These are phyloP conservation scores for Theodoxus fluviatilis DNA, from an alignment of 2,888 invertebrate genomes.

Conservation along the genomic window DNA sequence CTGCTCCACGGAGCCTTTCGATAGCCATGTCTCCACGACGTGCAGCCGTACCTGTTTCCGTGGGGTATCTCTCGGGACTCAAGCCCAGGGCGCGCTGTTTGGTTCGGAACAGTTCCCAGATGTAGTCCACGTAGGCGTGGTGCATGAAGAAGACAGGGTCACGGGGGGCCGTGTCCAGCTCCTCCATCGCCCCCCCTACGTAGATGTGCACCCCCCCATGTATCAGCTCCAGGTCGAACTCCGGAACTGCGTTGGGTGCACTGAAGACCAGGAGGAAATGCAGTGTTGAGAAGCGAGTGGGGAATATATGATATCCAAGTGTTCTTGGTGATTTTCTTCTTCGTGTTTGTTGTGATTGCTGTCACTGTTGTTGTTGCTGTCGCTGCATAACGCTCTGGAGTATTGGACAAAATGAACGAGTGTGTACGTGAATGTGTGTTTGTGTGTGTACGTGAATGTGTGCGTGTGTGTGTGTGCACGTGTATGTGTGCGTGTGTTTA, in stretches of 20 bases:
- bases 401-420: too few relatives aligned
- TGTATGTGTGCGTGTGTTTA: too few relatives aligned
- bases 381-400: too few relatives aligned
- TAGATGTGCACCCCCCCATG: conserved; percentile 53
- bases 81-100: conserved; percentile 31
- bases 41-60: background rate
- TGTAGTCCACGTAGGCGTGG: conserved; percentile 46
- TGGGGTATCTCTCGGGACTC: conserved; percentile 24
- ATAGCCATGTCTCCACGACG: background rate
- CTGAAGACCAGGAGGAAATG: too few relatives aligned
- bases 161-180: conserved; percentile 47
- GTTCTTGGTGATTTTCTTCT: background rate
- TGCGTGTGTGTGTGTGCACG: too few relatives aligned
- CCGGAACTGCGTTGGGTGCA: conserved; percentile 41
- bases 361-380: too few relatives aligned
- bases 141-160: conserved; percentile 52
- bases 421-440: too few relatives aligned
- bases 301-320: conserved; percentile 1
- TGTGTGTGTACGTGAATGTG: too few relatives aligned
- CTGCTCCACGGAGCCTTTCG: background rate
- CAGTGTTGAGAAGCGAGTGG: background rate
- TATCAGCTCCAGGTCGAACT: conserved; percentile 50
- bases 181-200: conserved; percentile 51
- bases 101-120: conserved; percentile 46
- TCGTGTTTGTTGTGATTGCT: too few relatives aligned